A percentile compares a stretch with the other conserved stretches of the same genome.
Evolutionary conservation across 2,113 vertebrate genomes (phyloP).

Genomic region (Ia io): DNA sequence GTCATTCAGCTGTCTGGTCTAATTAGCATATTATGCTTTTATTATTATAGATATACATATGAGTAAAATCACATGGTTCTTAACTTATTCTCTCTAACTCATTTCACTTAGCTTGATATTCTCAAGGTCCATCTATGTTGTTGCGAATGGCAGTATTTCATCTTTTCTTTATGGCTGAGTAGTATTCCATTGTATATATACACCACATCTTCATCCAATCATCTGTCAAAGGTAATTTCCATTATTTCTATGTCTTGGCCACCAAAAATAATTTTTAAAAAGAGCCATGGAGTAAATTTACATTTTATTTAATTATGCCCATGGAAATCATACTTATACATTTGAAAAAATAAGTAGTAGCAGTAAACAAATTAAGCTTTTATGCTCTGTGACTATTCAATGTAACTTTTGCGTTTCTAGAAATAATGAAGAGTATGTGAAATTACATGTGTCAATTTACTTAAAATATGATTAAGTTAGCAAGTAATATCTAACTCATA

Average conservation of each 20-base stretch:
- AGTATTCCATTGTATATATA: background rate
- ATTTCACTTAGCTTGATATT: background rate
- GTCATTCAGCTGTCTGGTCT: no score
- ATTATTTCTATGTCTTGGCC: background rate
- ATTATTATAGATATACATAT: background rate
- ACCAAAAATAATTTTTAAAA: background rate
- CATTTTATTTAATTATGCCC: background rate
- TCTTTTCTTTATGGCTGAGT: background rate
- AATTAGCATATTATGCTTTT: no score
- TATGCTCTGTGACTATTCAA: background rate
- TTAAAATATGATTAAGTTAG: background rate
- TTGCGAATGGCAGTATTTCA: background rate
- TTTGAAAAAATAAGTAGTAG: background rate
- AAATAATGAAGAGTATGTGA: background rate
- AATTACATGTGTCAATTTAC: background rate
- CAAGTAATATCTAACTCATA: background rate
- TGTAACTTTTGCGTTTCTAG: background rate
- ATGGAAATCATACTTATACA: background rate
- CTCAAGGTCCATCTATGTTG: background rate
- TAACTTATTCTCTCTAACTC: background rate
- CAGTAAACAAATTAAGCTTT: background rate
- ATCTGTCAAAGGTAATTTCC: background rate
- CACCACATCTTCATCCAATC: background rate
- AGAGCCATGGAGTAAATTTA: background rate
- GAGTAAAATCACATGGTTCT: background rate